A percentile compares a stretch with the other conserved stretches of the same genome.
Conservation (phyloP, 2,797 vertebrate species). For the Sebastes steindachneri region DNA sequence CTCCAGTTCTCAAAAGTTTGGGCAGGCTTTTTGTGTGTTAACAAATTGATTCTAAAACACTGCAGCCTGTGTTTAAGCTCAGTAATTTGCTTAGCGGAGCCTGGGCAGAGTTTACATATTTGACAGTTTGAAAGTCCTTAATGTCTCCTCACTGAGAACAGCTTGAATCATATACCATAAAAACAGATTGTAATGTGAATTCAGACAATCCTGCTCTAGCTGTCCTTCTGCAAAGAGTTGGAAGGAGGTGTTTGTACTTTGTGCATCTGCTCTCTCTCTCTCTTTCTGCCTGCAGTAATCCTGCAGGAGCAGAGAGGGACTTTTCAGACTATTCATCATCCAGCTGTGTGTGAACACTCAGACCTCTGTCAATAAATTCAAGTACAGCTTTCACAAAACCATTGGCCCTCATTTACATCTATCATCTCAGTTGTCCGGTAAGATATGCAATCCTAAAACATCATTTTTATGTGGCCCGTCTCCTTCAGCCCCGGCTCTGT, state of each 20-base stretch:
- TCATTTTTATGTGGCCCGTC: background rate
- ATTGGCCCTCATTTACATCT: constrained; percentile 2
- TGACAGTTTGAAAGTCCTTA: background rate
- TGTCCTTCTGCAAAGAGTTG: background rate
- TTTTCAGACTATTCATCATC: background rate
- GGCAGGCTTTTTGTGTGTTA: too few species aligned
- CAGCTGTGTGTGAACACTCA: constrained; percentile 7
- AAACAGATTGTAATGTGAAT: background rate
- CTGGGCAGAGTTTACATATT: background rate
- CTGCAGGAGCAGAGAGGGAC: background rate
- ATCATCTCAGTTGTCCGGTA: constrained; percentile 2
- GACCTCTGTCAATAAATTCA: constrained; percentile 21
- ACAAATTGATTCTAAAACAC: background rate
- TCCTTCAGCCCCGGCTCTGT: background rate
- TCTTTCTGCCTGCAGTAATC: background rate
- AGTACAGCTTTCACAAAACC: background rate
- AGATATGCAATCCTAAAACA: constrained; percentile 21
- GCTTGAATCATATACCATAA: background rate
- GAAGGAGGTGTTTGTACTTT: background rate
- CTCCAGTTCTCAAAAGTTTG: too few species aligned
- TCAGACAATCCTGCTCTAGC: background rate
- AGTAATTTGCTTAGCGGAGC: background rate
- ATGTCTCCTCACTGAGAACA: background rate
- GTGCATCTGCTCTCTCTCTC: background rate
- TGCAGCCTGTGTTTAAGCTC: background rate